A percentile compares a stretch with the other conserved stretches of the same genome.
These are phyloP conservation scores for Hozukius guyotensis DNA, from an alignment of 2,797 vertebrate genomes.

Conservation along the genomic window DNA sequence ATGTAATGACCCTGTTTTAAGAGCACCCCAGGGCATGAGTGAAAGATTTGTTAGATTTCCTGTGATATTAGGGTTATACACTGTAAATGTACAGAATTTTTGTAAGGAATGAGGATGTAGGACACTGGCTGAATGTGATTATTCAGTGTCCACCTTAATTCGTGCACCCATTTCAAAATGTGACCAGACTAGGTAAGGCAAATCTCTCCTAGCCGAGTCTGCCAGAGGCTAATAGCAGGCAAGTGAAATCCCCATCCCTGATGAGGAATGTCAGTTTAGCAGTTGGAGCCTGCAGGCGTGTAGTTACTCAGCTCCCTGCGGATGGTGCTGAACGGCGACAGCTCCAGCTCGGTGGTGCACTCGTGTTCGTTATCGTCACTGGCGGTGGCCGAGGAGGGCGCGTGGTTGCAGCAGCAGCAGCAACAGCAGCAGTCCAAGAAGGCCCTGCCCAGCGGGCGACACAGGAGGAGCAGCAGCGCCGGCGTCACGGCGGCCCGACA, in stretches of 20 bases:
- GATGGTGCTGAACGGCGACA: slow-evolving; percentile 97
- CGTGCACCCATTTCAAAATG: slow-evolving; percentile 49
- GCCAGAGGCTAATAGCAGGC: slow-evolving; percentile 34
- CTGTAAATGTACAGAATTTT: slow-evolving; percentile 33
- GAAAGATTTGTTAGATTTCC: slow-evolving; percentile 29
- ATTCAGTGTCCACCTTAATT: slow-evolving; percentile 39
- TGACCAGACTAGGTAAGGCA: slow-evolving; percentile 59
- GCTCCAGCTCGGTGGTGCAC: slow-evolving; percentile 96
- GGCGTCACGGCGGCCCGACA: slow-evolving; percentile 96
- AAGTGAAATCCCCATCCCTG: slow-evolving; percentile 28
- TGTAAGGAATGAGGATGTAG: slow-evolving; percentile 19
- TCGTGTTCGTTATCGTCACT: slow-evolving; percentile 98
- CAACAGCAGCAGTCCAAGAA: slow-evolving; percentile 98
- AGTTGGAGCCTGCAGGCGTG: slow-evolving; percentile 94
- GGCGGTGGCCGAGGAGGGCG: slow-evolving; percentile 88
- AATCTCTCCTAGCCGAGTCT: slow-evolving; percentile 45
- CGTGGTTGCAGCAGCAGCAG: slow-evolving; percentile 86
- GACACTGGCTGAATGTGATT: slow-evolving; percentile 45
- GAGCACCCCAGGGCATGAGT: slow-evolving; percentile 56
- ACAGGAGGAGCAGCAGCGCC: slow-evolving; percentile 93
- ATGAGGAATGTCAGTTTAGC: slow-evolving; percentile 75
- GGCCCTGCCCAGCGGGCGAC: slow-evolving; percentile 94
- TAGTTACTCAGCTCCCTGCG: slow-evolving; percentile 96
- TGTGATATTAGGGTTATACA: slow-evolving; percentile 37
- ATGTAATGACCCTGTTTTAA: slow-evolving; percentile 52